Conservation (phyloP, 2,888 invertebrate genomes). For the Netelia melanura region DNA sequence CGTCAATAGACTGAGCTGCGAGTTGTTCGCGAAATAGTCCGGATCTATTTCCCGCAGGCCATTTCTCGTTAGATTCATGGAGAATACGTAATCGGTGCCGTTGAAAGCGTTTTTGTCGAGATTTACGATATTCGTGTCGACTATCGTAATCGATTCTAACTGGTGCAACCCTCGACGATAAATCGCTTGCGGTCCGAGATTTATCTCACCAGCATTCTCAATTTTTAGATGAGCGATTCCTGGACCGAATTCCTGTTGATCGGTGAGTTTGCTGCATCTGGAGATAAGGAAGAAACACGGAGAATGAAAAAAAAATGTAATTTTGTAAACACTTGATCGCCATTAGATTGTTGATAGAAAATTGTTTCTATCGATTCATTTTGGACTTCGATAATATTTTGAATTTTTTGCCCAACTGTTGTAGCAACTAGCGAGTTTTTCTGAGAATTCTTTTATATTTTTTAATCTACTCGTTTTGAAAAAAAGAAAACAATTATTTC, state of each 20-base stretch:
- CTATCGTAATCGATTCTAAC: constrained; percentile 89
- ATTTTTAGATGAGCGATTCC: constrained; percentile 89
- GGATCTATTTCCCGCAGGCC: constrained; percentile 89
- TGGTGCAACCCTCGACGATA: constrained; percentile 86
- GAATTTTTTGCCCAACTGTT: no score
- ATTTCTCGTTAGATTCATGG: constrained; percentile 90
- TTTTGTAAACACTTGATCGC: no score
- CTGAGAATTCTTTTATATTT: no score
- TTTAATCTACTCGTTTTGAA: no score
- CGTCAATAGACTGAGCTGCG: constrained; percentile 88
- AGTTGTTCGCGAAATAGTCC: constrained; percentile 89
- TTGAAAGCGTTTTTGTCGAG: constrained; percentile 90
- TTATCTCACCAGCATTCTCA: constrained; percentile 86
- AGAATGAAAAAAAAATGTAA: background rate
- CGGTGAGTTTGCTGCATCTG: constrained; percentile 89
- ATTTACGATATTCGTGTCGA: constrained; percentile 89
- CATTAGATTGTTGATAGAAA: no score
- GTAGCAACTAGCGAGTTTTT: no score
- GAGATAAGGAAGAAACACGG: background rate
- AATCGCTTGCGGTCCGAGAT: constrained; percentile 84
- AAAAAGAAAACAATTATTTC: no score
- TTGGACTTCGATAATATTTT: no score
- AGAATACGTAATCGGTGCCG: constrained; percentile 88
- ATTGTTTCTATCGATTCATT: no score
- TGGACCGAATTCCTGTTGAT: constrained; percentile 89